A percentile compares a stretch with the other conserved stretches of the same genome.
Conservation (phyloP, 2,888 invertebrate species). For the Euzophera pinguis region DNA sequence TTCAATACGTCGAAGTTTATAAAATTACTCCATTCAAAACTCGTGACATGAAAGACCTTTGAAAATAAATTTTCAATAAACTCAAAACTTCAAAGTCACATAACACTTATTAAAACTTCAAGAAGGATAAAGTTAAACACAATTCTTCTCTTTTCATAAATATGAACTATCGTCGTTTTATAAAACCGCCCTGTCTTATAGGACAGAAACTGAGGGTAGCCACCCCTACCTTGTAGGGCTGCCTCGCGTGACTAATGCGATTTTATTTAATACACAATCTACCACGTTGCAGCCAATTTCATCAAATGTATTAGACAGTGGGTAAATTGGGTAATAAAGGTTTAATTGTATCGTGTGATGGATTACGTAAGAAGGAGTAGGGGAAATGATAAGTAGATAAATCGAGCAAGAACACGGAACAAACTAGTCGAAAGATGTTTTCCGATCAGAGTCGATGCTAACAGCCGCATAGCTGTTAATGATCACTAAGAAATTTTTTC, state of each 20-base stretch:
- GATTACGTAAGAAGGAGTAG: too few species aligned
- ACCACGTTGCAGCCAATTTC: conserved; percentile 35
- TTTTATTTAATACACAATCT: conserved; percentile 39
- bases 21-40: too few species aligned
- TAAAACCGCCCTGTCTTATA: conserved; percentile 25
- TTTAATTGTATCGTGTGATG: neutral
- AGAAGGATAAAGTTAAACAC: conserved; percentile 1
- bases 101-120: conserved; percentile 4
- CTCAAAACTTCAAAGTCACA: neutral
- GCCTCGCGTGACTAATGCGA: conserved; percentile 50
- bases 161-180: conserved; percentile 18
- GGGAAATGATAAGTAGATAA: too few species aligned
- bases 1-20: too few species aligned
- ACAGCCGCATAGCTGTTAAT: too few species aligned
- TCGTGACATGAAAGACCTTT: neutral
- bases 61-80: neutral
- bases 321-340: too few species aligned
- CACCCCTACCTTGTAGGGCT: conserved; percentile 39
- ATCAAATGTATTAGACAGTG: conserved; percentile 19
- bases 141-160: conserved; percentile 4
- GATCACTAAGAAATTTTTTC: too few species aligned
- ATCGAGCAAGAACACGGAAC: too few species aligned
- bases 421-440: too few species aligned
- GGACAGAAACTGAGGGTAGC: conserved; percentile 20
- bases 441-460: too few species aligned